Base-by-base conservation (phyloP, 2,113 vertebrate species). In the Tretioscincus oriximinensis region DNA sequence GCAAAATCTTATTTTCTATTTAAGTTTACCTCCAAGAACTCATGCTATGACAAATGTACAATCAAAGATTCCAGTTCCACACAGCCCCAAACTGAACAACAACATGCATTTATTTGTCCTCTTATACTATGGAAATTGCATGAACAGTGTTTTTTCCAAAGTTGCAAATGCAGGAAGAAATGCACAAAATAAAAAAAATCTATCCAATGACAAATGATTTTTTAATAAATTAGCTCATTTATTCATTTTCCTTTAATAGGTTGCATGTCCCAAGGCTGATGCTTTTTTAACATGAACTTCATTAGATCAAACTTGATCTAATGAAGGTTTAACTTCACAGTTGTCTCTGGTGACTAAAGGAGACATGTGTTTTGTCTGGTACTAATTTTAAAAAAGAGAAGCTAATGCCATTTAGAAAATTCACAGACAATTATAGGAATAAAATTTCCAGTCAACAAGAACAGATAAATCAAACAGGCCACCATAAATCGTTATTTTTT, bases 221-320 rank as follows among this genome's bases (percentile, higher is more conserved):
- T 67, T 67, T 29, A 49, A 24, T 20, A 65, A 9, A 10, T 4
- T 41, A 74, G 5, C 14, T 28, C 22, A 12, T 41, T 58, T 63
- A n/a, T 58, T 49, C 45, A 58, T 16, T 14, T 21, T 35, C 45
- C 41, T 21, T 45, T 2, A 11, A 64, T 3, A 47, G 1, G 28
- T 26, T 31, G 14, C 2, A 10, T 66, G 22, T 80, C 64, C 54
- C 51, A 71, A 71, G 31, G 54, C 18, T 71, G n/a, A 47, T 41
- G 2, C 24, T 58, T 58, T 63, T 31, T 49, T 18, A 31, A 47
- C 16, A 22, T 28, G 31, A 67, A 45, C 79, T 66, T 73, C 60
- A 51, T 81, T 81, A n/a, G n/a, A n/a, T 81, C 71, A 67, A 41
- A 81, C 24, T 24, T 58, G 28, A 74, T 81, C 29, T 81, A 81